Evolutionary conservation across 2,797 vertebrate genomes (phyloP).

Genomic region (Emys orbicularis): DNA sequence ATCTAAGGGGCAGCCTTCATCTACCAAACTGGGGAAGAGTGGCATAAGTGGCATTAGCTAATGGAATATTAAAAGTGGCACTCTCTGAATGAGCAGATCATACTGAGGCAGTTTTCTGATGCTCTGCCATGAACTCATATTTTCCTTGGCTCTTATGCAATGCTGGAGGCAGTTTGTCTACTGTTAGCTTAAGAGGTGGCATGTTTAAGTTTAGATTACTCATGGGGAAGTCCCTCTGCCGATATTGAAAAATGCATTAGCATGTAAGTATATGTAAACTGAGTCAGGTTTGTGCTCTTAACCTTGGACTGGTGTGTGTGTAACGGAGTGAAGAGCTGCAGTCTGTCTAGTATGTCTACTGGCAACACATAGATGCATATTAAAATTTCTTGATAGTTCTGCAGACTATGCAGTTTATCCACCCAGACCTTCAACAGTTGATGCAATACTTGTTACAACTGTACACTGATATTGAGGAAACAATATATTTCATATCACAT

Average conservation of each 20-base stretch:
- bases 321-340: too few species aligned
- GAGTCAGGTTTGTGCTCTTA: neutral
- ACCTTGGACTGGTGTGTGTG: neutral
- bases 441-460: neutral
- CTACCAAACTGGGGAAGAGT: neutral
- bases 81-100: neutral
- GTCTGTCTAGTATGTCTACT: neutral
- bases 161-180: neutral
- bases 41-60: neutral
- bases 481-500: neutral
- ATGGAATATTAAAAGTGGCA: neutral
- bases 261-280: neutral
- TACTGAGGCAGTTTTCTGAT: neutral
- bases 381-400: neutral
- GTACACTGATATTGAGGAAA: neutral
- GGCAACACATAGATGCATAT: accelerated
- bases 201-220: neutral
- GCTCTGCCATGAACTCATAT: neutral
- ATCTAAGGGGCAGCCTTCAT: neutral
- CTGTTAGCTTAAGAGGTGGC: neutral
- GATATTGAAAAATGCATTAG: neutral
- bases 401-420: neutral
- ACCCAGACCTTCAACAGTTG: neutral
- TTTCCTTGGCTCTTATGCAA: neutral
- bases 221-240: neutral